Evolutionary conservation across 2,888 invertebrate species (phyloP), one percentile per base, ranked within the genome.

Genomic region (Nomada goodeniana): DNA sequence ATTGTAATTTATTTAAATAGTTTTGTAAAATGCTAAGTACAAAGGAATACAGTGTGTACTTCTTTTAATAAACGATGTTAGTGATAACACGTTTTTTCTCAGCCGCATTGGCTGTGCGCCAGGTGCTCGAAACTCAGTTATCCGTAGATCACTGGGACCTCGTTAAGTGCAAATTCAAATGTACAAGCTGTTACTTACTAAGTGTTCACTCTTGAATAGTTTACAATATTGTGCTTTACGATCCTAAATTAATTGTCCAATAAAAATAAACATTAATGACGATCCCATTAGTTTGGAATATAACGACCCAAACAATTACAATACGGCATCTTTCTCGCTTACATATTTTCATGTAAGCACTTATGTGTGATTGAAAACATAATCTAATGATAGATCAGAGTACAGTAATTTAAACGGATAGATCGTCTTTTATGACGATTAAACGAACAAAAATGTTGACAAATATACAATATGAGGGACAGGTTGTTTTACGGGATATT

Each of bases 71-170:
- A 65, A 75, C 64, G 70, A 71, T 77, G 60, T 60, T 83, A 71
- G 44, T 59, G 74, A 82, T 82, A 82, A 69, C 76, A 60, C 44
- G 60, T 65, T 83, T 74, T 74, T 72, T 42, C 23, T 72, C 68
- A 61, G 20, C n/a, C 68, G 52, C 50, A 78, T 70, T 85, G 80
- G 84, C 80, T 55, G 23, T 60, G 26, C 50, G 84, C 80, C 80
- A 84, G 75, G 71, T 80, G 80, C 52, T 77, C 55, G 52, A 72
- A 55, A 72, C 78, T 84, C 70, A 57, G 77, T 78, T 77, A 85
- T 72, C 81, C 63, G 53, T 74, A 65, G 60, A 84, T 81, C 75
- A 76, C 50, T 44, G 57, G 74, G 61, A 76, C 50, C 64, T 77
- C 57, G 60, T 74, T 76, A 67, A 78, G 29, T 59, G 57, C 53